Evolutionary conservation across 2,113 vertebrate species (phyloP).

Genomic region (Pampusana beccarii): DNA sequence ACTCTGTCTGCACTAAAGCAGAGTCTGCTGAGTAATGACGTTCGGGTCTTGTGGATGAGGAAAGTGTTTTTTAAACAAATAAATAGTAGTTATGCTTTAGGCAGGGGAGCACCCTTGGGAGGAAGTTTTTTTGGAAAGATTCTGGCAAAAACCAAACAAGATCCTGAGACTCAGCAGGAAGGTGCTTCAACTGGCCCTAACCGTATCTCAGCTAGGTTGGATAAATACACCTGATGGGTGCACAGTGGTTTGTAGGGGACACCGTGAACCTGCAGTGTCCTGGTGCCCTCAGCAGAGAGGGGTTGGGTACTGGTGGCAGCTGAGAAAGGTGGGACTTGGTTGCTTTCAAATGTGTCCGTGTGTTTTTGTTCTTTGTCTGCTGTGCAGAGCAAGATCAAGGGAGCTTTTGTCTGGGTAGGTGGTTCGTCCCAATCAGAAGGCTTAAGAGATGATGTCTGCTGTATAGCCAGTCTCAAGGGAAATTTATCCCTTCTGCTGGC

Average conservation of each 20-base stretch:
- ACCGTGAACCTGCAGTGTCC: neutral
- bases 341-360: accelerated
- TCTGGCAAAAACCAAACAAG: neutral
- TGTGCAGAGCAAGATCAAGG: neutral
- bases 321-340: neutral
- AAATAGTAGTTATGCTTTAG: neutral
- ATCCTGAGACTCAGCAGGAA: neutral
- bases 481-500: neutral
- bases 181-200: neutral
- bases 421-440: neutral
- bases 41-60: neutral
- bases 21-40: neutral
- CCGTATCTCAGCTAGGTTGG: neutral
- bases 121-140: neutral
- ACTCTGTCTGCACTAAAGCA: neutral
- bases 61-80: conserved; percentile 3
- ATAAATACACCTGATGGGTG: accelerated
- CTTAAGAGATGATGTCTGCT: neutral
- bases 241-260: accelerated
- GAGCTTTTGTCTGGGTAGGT: neutral
- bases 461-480: neutral
- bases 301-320: neutral
- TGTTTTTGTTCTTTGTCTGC: neutral
- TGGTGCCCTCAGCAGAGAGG: neutral
- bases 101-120: neutral